Conservation (phyloP, 2,888 invertebrate species). For the Volucella inflata region DNA sequence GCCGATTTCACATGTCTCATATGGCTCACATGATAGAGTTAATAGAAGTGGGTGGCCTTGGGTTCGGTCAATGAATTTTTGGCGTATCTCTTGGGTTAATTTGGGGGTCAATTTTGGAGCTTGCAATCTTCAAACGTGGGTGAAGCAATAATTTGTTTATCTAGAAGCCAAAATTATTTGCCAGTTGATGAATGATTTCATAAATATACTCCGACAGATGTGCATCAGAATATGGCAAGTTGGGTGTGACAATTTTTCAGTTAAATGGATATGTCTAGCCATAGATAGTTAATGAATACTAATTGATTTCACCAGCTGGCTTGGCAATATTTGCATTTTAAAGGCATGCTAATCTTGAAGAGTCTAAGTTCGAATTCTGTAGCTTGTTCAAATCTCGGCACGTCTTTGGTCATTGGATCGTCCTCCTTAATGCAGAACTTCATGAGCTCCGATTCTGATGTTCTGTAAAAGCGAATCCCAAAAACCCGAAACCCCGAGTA, state of each 20-base stretch:
- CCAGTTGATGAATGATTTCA: no score
- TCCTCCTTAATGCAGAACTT: no score
- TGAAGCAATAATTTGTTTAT: constrained; percentile 7
- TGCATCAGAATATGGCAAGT: neutral
- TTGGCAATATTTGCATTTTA: neutral
- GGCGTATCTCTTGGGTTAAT: neutral
- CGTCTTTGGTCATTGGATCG: no score
- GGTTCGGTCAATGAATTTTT: constrained; percentile 11
- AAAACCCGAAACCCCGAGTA: no score
- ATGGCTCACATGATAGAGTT: neutral
- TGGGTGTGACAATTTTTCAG: neutral
- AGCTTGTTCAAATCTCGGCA: no score
- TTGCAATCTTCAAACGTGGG: neutral
- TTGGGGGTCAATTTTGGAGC: neutral
- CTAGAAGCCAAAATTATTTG: neutral
- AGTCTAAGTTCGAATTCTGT: no score
- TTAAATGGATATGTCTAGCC: neutral
- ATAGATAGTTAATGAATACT: constrained; percentile 20
- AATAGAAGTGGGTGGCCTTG: constrained; percentile 22
- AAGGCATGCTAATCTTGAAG: no score
- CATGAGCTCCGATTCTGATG: no score
- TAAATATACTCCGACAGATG: neutral
- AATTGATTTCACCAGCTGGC: constrained; percentile 18
- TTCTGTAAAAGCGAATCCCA: no score
- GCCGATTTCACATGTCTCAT: no score